Percentiles rank a stretch among this genome's conserved stretches.
These are phyloP conservation scores for Andrena camellia DNA, from an alignment of 2,888 invertebrate species.

Conservation along the genomic window DNA sequence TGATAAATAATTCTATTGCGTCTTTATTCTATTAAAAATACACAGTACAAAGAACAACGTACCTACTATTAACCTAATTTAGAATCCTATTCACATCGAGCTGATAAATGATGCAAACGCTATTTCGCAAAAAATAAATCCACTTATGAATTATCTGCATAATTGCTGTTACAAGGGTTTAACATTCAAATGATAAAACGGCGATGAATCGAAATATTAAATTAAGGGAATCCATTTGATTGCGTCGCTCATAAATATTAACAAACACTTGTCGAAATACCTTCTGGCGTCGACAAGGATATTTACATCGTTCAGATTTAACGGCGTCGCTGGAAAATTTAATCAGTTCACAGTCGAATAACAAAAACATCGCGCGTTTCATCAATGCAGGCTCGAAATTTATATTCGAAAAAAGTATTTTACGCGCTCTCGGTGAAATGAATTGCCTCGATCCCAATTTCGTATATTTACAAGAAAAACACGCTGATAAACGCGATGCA, in stretches of 20 bases:
- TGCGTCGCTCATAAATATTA: not conserved
- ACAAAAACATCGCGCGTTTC: slow-evolving; percentile 8
- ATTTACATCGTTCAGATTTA: not conserved
- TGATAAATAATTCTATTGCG: too few species aligned
- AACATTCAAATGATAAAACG: not conserved
- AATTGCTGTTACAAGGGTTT: not conserved
- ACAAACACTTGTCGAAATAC: not conserved
- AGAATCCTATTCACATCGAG: too few species aligned
- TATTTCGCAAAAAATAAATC: too few species aligned
- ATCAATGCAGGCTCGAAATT: not conserved
- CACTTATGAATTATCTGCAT: not conserved
- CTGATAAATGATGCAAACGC: too few species aligned
- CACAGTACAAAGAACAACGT: too few species aligned
- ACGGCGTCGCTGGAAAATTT: not conserved
- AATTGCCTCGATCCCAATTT: slow-evolving; percentile 3
- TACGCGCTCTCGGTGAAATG: not conserved
- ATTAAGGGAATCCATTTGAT: not conserved
- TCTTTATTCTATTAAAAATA: too few species aligned
- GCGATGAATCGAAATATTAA: not conserved
- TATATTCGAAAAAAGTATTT: not conserved
- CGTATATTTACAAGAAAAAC: not conserved
- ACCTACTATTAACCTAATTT: too few species aligned
- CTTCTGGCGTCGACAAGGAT: not conserved
- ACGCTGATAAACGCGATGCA: slow-evolving; percentile 2
- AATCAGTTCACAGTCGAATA: not conserved